phyloP scores from a whole-genome alignment of 2,888 invertebrate genomes.

The Dimorphilus gyrociliatus region DNA sequence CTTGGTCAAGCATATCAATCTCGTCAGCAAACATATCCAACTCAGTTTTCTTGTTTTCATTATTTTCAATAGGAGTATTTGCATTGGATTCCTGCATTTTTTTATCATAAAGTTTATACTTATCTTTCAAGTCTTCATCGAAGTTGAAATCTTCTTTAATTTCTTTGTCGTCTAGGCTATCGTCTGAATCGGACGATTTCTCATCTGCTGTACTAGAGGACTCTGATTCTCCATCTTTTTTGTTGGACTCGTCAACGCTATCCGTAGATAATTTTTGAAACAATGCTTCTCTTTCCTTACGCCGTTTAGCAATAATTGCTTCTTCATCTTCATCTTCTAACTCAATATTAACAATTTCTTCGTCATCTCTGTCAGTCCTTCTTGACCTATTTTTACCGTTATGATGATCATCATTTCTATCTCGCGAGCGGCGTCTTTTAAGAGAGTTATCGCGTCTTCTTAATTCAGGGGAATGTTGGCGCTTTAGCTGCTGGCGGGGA shows the following conservation, averaged over 20 bases:
- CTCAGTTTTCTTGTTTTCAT: too few relatives aligned
- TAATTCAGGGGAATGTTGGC: too few relatives aligned
- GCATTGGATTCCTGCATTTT: not conserved
- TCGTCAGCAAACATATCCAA: conserved; percentile 53
- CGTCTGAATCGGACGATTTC: too few relatives aligned
- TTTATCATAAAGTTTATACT: conserved; percentile 1
- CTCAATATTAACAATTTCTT: too few relatives aligned
- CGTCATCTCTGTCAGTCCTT: too few relatives aligned
- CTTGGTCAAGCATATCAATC: conserved; percentile 60
- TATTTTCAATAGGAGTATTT: not conserved
- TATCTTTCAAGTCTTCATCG: not conserved
- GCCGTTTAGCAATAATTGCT: conserved; percentile 68
- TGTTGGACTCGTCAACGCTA: conserved; percentile 1
- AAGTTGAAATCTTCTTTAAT: not conserved
- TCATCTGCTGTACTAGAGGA: too few relatives aligned
- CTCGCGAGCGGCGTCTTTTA: too few relatives aligned
- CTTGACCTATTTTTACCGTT: too few relatives aligned
- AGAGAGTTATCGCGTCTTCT: too few relatives aligned
- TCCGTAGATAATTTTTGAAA: not conserved
- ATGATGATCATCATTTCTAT: too few relatives aligned
- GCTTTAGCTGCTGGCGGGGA: too few relatives aligned
- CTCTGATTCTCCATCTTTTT: not conserved
- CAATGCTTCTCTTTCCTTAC: conserved; percentile 71
- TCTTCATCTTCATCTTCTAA: conserved; percentile 69
- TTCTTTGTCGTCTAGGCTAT: too few relatives aligned